Percentiles rank a stretch among this genome's conserved stretches.
Conservation (phyloP, 2,113 vertebrate species). For the Formicarius rufipectus region DNA sequence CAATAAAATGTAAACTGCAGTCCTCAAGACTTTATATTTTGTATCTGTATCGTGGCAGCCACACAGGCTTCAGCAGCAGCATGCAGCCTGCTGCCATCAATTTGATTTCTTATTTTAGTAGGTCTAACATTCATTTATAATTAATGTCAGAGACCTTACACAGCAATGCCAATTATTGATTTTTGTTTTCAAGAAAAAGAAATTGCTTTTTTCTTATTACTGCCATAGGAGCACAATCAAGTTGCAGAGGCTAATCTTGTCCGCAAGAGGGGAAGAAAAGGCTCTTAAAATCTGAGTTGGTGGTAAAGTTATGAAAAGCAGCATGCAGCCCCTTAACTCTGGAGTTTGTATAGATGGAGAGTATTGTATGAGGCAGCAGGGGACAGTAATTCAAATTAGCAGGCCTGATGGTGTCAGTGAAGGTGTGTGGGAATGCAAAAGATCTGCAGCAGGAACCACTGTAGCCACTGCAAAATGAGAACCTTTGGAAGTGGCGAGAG, state of each 20-base stretch:
- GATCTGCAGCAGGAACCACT: neutral
- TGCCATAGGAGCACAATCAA: neutral
- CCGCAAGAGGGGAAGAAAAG: neutral
- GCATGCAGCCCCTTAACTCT: neutral
- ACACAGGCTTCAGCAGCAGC: neutral
- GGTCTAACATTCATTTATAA: constrained; percentile 59
- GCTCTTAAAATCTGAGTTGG: neutral
- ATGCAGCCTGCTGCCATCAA: neutral
- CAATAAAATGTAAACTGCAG: constrained; percentile 45
- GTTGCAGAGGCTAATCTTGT: neutral
- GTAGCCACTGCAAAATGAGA: neutral
- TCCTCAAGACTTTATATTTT: neutral
- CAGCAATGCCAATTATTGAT: constrained; percentile 36
- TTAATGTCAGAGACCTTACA: constrained; percentile 29
- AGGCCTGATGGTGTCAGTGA: neutral
- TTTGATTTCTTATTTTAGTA: constrained; percentile 26
- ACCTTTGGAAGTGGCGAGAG: neutral
- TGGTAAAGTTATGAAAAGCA: neutral
- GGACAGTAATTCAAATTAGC: neutral
- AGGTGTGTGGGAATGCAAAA: neutral
- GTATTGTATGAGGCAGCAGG: neutral
- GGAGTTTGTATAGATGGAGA: neutral
- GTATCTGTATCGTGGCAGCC: neutral
- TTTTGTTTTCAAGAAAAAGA: neutral
- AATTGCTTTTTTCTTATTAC: neutral